Evolutionary conservation across 1,140 invertebrate species (phyloP), one percentile per base, ranked within the genome.

Genomic region (Drosophila leontia): DNA sequence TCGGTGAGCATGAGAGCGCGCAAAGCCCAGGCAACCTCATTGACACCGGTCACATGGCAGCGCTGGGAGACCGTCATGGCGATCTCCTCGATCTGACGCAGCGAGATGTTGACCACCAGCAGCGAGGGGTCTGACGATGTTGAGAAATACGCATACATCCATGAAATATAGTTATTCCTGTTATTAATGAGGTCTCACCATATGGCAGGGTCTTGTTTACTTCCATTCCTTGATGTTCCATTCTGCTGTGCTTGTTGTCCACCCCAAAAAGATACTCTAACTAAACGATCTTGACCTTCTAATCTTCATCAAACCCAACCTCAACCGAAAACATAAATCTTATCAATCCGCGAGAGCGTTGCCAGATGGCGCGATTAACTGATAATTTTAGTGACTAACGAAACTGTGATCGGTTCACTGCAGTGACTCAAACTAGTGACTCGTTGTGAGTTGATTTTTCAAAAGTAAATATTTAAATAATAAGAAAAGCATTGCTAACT

Each of bases 1-100:
- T 99, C 99, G 68, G 99, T 97, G 67, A 97, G 95, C 57, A 95
- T 95, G 4, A 99, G 93, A 19, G 97, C 97, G 91, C 96, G 95
- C 35, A 98, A 80, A 12, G 98, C 93, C 96, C 97, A 98, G 19
- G 95, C 95, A 68, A 95, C 94, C 93, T 96, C 84, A 32, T 92
- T 76, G 11, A 48, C 55, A 1, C 80, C 87, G n/a, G 32, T 70
- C n/a, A 92, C 91, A 60, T 69, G 63, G 39, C 82, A 82, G 26
- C 82, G 67, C 13, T 79, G 56, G 0, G 91, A 90, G 12, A 91
- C 69, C 3, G 78, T 88, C 29, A 55, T 55, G 4, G 91, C 77
- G 7, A 86, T 87, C 57, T 78, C 71, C 51, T 86, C 88, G 13
- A 92, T 51, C 51, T 92, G 83, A 0, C 77, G 65, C 53, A 92